phyloP scores from a whole-genome alignment of 1,140 invertebrate genomes.

The Saxidomus purpurata region DNA sequence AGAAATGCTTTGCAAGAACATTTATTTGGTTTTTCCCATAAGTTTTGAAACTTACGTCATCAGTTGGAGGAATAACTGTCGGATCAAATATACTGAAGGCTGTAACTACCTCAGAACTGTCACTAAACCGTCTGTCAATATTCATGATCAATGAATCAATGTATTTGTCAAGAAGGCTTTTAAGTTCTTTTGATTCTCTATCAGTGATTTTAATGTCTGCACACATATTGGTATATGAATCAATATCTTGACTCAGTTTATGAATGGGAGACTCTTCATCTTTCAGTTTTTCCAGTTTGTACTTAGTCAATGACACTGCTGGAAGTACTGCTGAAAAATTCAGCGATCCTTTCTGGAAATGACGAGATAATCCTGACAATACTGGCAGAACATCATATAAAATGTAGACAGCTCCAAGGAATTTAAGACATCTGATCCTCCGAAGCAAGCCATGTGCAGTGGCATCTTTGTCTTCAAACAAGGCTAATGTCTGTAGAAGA shows the following conservation, averaged over 20 bases:
- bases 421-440: constrained; percentile 41
- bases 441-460: neutral
- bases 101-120: neutral
- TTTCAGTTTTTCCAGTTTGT: neutral
- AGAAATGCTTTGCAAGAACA: constrained; percentile 31
- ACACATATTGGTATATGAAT: constrained; percentile 45
- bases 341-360: constrained; percentile 27
- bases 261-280: neutral
- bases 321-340: constrained; percentile 37
- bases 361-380: neutral
- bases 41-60: constrained; percentile 8
- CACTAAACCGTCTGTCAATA: constrained; percentile 24
- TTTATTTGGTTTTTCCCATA: constrained; percentile 14
- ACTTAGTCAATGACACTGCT: neutral
- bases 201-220: constrained; percentile 37
- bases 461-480: neutral
- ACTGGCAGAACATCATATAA: constrained; percentile 26
- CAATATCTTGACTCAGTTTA: constrained; percentile 30
- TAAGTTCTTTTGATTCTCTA: constrained; percentile 37
- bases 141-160: constrained; percentile 6
- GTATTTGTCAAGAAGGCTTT: constrained; percentile 28
- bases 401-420: constrained; percentile 31
- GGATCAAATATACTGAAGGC: constrained; percentile 34
- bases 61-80: neutral
- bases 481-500: constrained; percentile 27